Base-by-base conservation (phyloP, 2,888 invertebrate species). In the Seira ritae region DNA sequence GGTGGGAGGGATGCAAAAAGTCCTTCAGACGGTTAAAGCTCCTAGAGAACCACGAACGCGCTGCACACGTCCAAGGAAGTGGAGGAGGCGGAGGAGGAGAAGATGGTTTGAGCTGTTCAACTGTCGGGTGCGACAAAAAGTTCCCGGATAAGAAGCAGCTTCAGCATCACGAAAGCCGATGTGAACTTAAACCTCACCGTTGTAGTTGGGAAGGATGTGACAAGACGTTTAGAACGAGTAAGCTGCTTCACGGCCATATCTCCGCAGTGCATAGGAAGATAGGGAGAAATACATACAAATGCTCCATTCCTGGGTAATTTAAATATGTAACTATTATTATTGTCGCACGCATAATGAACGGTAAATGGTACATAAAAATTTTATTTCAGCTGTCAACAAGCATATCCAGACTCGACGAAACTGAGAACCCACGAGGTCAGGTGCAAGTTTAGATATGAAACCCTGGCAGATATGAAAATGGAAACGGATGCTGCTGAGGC, bases 201-300 rank as follows among this genome's bases (percentile, higher is more conserved):
- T 86, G 86, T 68, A 86, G 81, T 67, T 86, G 86, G 86, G 81
- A 86, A 70, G 84, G 81, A 15, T 86, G 86, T 73, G 86, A 86
- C 85, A 86, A 86, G 55, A 86, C 86, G 20, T 86, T 86, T 71
- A 78, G 86, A n/a, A 86, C 86, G 20, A 85, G 84, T 74, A 86
- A 86, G 74, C 60, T 86, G 70, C 84, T 86, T 37, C 86, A 86
- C 67, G 86, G 86, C 37, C 86, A 86, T 78, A 85, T 86, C 67
- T 86, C 86, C 69, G 86, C 86, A 67, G 86, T 86, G n/a, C 86
- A 86, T 37, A 75, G 86, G 60, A 85, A 84, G 71, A 85, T 86
- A 50, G 86, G 86, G 20, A 66, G 86, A 81, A 86, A 86, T 42
- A 86, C 86, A 19, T 86, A 85, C 80, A 86, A 86, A 77, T 86